These are phyloP conservation scores for Acleris laterana DNA, from an alignment of 2,888 invertebrate genomes.

Conservation along the genomic window DNA sequence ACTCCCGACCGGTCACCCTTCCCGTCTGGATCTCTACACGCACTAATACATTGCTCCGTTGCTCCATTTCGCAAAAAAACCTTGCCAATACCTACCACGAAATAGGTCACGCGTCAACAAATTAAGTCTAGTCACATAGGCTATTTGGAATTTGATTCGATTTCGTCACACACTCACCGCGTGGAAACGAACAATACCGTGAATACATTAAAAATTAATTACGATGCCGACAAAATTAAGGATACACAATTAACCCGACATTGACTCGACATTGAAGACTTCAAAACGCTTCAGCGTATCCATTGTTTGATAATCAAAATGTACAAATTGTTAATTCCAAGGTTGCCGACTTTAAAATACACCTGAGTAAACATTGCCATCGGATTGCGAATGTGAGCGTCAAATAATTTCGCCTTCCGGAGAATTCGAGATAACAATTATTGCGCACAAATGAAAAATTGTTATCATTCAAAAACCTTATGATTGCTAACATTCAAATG, in stretches of 20 bases:
- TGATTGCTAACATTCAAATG: conserved; percentile 6
- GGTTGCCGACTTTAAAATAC: conserved; percentile 35
- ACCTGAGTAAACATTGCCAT: conserved; percentile 36
- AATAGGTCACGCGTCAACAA: neutral
- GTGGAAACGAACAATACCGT: conserved; percentile 26
- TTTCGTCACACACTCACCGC: conserved; percentile 15
- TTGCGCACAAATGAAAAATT: conserved; percentile 23
- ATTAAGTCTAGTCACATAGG: conserved; percentile 4
- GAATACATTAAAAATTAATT: conserved; percentile 31
- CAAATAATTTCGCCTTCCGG: conserved; percentile 30
- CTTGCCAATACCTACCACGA: conserved; percentile 20
- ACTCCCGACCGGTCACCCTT: conserved; percentile 31
- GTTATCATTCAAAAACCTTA: conserved; percentile 27
- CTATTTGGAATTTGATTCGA: conserved; percentile 15
- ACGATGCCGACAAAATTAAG: conserved; percentile 7
- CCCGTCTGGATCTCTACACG: conserved; percentile 31
- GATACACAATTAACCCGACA: conserved; percentile 10
- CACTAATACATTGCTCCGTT: conserved; percentile 34
- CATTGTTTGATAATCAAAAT: conserved; percentile 38
- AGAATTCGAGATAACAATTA: conserved; percentile 25
- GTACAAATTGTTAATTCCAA: conserved; percentile 31
- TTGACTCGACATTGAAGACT: conserved; percentile 18
- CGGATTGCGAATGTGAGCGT: conserved; percentile 23
- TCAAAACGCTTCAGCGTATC: conserved; percentile 11
- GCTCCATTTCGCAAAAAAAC: conserved; percentile 28